phyloP scores from a whole-genome alignment of 2,113 vertebrate genomes.

The Corythornis madagascariensis region DNA sequence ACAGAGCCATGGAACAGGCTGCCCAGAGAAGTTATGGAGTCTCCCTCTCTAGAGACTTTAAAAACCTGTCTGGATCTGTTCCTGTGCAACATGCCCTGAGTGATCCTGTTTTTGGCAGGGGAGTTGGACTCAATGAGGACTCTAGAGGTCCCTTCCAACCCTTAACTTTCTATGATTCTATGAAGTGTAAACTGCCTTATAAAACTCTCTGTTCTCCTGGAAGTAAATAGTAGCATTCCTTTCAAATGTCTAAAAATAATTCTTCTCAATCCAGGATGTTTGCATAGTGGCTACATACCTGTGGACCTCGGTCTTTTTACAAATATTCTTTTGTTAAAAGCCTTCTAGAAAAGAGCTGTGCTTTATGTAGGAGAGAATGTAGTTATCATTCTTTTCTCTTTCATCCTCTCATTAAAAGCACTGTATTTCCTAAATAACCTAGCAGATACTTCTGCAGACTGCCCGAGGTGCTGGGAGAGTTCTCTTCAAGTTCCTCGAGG shows the following conservation, averaged over 20 bases:
- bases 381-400: neutral
- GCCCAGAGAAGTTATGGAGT: too few relatives aligned
- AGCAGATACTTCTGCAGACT: neutral
- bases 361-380: neutral
- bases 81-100: too few relatives aligned
- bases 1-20: too few relatives aligned
- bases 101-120: neutral
- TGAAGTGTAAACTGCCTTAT: neutral
- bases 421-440: neutral
- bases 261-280: neutral
- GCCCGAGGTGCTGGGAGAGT: fast-evolving
- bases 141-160: neutral
- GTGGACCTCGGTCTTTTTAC: neutral
- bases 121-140: neutral
- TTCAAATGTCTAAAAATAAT: neutral
- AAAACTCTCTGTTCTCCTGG: neutral
- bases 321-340: neutral
- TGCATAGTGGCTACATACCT: neutral
- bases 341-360: neutral
- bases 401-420: neutral
- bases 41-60: too few relatives aligned
- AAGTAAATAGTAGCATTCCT: neutral
- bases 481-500: neutral
- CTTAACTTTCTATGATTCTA: neutral
- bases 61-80: too few relatives aligned